Evolutionary conservation across 1,140 invertebrate genomes (phyloP).

Genomic region (Panonychus citri): DNA sequence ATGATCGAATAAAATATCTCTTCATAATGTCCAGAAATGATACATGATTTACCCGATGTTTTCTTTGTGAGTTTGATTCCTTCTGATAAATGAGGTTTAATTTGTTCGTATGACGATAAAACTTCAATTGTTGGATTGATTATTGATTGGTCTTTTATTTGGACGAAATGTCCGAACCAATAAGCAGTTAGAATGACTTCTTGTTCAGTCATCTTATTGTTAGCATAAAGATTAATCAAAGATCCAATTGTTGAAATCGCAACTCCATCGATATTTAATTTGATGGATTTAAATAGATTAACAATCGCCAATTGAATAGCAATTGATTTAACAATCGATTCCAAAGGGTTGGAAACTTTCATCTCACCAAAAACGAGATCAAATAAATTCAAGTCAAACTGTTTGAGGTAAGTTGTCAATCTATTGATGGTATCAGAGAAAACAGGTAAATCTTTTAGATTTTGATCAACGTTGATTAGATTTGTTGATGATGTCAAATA

Average conservation of each 20-base stretch:
- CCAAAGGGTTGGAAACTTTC: neutral
- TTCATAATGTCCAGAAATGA: neutral
- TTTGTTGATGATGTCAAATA: neutral
- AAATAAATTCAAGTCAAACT: neutral
- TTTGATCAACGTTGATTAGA: neutral
- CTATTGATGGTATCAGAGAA: neutral
- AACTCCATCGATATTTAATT: neutral
- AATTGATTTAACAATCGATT: neutral
- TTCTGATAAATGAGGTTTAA: constrained; percentile 40
- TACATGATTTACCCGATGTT: neutral
- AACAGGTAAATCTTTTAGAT: neutral
- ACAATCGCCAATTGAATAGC: neutral
- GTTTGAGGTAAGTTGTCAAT: neutral
- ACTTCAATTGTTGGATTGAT: neutral
- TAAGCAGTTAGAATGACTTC: neutral
- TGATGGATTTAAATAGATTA: neutral
- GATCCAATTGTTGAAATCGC: neutral
- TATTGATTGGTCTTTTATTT: neutral
- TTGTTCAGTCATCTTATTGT: neutral
- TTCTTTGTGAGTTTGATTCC: neutral
- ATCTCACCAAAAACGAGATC: neutral
- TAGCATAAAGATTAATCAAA: neutral
- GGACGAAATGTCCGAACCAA: neutral
- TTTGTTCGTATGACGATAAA: constrained; percentile 22
- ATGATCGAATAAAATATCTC: neutral